Evolutionary conservation across 2,888 invertebrate species (phyloP).

Genomic region (Aromia moschata): DNA sequence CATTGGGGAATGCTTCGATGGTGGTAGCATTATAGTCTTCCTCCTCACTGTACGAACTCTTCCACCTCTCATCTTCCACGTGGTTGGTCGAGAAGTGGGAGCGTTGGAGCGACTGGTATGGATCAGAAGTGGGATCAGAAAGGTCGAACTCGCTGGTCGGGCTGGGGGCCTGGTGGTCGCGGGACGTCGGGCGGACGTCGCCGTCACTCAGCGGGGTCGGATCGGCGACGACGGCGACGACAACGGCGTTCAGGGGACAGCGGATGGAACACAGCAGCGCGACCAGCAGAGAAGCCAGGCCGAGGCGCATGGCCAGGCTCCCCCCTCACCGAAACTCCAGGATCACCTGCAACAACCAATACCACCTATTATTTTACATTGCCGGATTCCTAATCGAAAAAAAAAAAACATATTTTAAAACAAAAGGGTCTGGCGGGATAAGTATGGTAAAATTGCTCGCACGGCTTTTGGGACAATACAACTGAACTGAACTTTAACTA

Average conservation of each 20-base stretch:
- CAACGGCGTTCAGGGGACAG: conserved; percentile 35
- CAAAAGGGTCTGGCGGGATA: too few species aligned
- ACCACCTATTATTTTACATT: conserved; percentile 15
- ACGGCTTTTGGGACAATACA: too few species aligned
- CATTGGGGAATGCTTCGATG: not conserved
- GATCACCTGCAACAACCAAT: conserved; percentile 51
- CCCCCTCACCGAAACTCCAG: conserved; percentile 61
- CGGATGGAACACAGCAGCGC: conserved; percentile 61
- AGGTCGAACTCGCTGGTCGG: conserved; percentile 30
- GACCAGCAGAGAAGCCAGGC: conserved; percentile 65
- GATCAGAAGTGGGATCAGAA: not conserved
- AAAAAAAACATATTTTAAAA: too few species aligned
- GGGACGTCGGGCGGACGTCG: conserved; percentile 20
- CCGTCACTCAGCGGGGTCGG: conserved; percentile 20
- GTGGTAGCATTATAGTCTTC: conserved; percentile 5
- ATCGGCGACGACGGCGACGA: conserved; percentile 44
- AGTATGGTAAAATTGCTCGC: too few species aligned
- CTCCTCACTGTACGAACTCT: conserved; percentile 7
- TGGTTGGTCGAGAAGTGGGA: conserved; percentile 14
- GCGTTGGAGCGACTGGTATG: not conserved
- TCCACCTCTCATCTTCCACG: conserved; percentile 9
- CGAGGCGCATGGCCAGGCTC: conserved; percentile 70
- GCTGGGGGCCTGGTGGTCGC: conserved; percentile 13
- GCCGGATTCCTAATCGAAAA: too few species aligned
- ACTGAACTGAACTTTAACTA: too few species aligned